A percentile compares a stretch with the other conserved stretches of the same genome.
These are phyloP conservation scores for Pipistrellus pygmaeus DNA, from an alignment of 2,797 vertebrate species.

Conservation along the genomic window DNA sequence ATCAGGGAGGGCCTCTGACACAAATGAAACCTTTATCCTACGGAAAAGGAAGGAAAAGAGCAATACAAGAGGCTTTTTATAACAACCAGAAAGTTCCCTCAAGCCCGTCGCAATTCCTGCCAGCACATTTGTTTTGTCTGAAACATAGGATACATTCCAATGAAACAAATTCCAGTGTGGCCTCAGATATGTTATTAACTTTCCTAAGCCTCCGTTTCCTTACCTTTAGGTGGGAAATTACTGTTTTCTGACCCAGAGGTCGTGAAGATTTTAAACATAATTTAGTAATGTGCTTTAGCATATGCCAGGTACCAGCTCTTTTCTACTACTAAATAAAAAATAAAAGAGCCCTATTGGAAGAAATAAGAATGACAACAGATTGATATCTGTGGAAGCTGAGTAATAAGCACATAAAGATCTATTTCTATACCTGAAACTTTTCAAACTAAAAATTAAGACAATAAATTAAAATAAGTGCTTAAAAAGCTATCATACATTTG, in stretches of 20 bases:
- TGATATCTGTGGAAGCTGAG: neutral
- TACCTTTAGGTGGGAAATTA: neutral
- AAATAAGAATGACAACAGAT: neutral
- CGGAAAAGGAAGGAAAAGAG: neutral
- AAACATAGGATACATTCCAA: neutral
- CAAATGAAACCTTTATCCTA: no score
- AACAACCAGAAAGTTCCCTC: neutral
- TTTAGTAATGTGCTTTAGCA: neutral
- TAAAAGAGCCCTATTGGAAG: neutral
- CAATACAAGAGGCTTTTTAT: neutral
- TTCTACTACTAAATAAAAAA: neutral
- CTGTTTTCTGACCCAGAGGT: neutral
- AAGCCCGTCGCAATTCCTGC: neutral
- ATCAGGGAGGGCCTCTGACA: neutral
- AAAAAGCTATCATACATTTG: neutral
- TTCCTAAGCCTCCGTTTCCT: neutral
- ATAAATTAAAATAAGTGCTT: neutral
- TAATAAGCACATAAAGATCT: neutral
- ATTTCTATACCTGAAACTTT: slow-evolving; percentile 11
- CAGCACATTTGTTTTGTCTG: neutral
- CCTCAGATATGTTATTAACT: neutral
- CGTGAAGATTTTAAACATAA: neutral
- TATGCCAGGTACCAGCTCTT: neutral
- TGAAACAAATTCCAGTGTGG: neutral
- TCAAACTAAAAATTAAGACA: slow-evolving; percentile 17